phyloP scores from a whole-genome alignment of 2,113 vertebrate genomes.

The Prochilodus magdalenae region DNA sequence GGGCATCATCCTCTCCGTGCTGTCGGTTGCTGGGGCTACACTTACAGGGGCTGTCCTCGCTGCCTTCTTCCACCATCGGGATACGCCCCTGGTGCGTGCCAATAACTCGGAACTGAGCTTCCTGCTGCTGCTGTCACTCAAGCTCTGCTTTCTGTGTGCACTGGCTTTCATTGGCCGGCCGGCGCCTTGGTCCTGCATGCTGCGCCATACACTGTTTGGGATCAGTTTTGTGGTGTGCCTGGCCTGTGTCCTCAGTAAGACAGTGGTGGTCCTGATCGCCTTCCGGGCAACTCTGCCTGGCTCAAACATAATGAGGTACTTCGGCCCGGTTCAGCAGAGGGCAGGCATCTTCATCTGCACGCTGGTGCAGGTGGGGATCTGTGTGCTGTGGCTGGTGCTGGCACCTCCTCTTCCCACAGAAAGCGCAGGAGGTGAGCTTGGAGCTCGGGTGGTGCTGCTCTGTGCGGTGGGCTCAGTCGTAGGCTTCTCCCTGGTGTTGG shows the following conservation, averaged over 20 bases:
- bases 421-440: constrained; percentile 36
- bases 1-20: constrained; percentile 69
- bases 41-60: constrained; percentile 58
- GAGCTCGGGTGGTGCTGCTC: constrained; percentile 47
- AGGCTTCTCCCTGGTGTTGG: constrained; percentile 66
- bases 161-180: constrained; percentile 76
- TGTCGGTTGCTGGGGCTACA: constrained; percentile 42
- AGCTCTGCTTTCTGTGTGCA: constrained; percentile 77
- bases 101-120: constrained; percentile 79
- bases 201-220: constrained; percentile 77
- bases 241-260: constrained; percentile 78
- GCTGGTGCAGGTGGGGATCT: constrained; percentile 65
- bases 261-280: constrained; percentile 76
- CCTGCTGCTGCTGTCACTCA: constrained; percentile 73
- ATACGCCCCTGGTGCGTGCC: constrained; percentile 73
- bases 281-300: constrained; percentile 68
- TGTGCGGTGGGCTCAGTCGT: constrained; percentile 68
- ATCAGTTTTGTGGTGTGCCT: constrained; percentile 77
- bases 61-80: constrained; percentile 62
- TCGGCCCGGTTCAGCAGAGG: constrained; percentile 73
- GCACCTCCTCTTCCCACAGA: constrained; percentile 54
- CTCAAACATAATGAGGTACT: constrained; percentile 65
- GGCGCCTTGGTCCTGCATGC: constrained; percentile 70
- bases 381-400: constrained; percentile 65
- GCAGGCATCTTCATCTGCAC: constrained; percentile 66